Base-by-base conservation (phyloP, 2,797 vertebrate species). In the Chloroceryle amazona region DNA sequence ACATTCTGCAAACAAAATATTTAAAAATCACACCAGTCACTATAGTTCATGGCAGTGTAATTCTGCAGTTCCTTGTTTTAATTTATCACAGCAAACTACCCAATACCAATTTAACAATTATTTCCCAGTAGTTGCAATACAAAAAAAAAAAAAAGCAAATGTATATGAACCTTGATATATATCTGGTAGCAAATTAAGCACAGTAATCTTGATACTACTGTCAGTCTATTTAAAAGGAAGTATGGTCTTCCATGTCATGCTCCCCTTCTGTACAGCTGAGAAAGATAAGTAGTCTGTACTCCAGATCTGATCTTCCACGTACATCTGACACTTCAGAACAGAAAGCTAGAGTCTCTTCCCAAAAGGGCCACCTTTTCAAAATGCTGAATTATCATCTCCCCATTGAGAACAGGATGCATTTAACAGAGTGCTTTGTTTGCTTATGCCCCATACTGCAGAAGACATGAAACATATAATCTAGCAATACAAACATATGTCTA, bases 41-140 rank as follows among this genome's bases (percentile, higher is more conserved):
- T 92, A 25, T 5, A 94, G 57, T 84, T 94, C 74, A 95, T 47
- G 76, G 44, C 41, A 95, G 81, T 96, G 41, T 91, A 96, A 95
- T 95, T 96, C 78, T 67, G 39, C 33, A 88, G 33, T 28, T 92
- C n/a, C n/a, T 60, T 74, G 82, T 90, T 95, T 95, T 86, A 92
- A 96, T 96, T 97, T 90, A 82, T 97, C 79, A 76, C 5, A 23
- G 52, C 28, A 57, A 90, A 41, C 81, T 75, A 82, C 46, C 61
- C 47, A 74, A 85, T 39, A 54, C 14, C 79, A 65, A 78, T 87
- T 84, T 35, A 89, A 75, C 68, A 60, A 81, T 29, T n/a, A 65
- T 52, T 93, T 95, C 81, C 71, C 51, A 44, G 51, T 37, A 66
- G n/a, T 44, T 63, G 19, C 17, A 78, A 70, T 54, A 75, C 15